Base-by-base conservation (phyloP, 1,140 invertebrate genomes). In the Xylocopa sonorina region DNA sequence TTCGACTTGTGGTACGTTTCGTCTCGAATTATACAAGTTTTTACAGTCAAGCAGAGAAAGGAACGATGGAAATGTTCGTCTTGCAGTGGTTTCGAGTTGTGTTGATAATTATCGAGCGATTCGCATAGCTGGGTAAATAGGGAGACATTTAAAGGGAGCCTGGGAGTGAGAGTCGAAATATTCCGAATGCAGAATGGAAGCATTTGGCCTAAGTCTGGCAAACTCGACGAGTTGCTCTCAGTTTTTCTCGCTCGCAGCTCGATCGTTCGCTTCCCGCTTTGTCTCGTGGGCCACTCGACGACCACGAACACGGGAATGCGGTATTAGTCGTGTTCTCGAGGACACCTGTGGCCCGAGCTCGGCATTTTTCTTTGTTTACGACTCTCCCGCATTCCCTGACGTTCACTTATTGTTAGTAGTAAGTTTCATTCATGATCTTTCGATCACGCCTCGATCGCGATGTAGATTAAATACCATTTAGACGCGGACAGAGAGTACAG, bases 271-370 rank as follows among this genome's bases (percentile, higher is more conserved):
- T n/a, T 57, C 24, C 68, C 69, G 38, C 48, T 75, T 64, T 55
- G 72, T 75, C 58, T 75, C 48, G 60, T 38, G 24, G 55, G 46
- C 62, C 53, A 64, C 76, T 71, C 57, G 76, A 78, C 57, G 53
- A 16, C 46, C 76, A 68, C 66, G 66, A 78, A 66, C 53, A 38
- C 38, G 38, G n/a, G 51, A 74, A 74, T 63, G n/a, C 78, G 21
- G 43, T 74, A 58, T 72, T 72, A n/a, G 78, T 53, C 38, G 72
- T 41, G 58, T 79, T 69, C 69, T 74, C 77, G 60, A 79, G 60
- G 77, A 73, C 77, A 79, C 78, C 78, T 79, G 78, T 72, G 58
- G 75, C 66, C 46, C 18, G 32, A 50, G 62, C 27, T 66, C 32
- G 43, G 51, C 48, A 55, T 60, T 38, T 78, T 71, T 71, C 76